These are phyloP conservation scores for Drosophila anceps DNA, from an alignment of 2,888 invertebrate species.

Conservation along the genomic window DNA sequence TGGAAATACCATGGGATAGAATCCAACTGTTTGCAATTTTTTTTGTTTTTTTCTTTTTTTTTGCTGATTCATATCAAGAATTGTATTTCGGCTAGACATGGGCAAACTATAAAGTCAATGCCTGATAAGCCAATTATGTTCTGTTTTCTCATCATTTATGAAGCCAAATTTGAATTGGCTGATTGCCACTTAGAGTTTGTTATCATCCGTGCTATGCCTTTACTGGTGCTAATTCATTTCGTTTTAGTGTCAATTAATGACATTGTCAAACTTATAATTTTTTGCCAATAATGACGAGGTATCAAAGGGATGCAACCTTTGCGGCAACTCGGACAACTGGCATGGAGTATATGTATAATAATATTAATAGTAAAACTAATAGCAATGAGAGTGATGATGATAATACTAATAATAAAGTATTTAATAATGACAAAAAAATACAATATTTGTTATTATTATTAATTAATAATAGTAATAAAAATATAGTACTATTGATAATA, in stretches of 20 bases:
- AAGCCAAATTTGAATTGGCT: not conserved
- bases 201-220: not conserved
- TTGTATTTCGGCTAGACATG: constrained; percentile 50
- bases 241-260: not conserved
- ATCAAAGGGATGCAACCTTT: not conserved
- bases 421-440: not conserved
- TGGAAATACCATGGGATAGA: constrained; percentile 20
- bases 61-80: constrained; percentile 42
- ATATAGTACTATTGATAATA: not conserved
- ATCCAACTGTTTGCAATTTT: constrained; percentile 36
- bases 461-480: not conserved
- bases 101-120: constrained; percentile 54
- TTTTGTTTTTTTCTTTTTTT: constrained; percentile 18
- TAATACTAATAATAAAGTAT: not conserved
- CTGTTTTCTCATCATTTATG: not conserved
- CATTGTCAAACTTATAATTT: not conserved
- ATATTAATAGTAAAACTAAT: not conserved
- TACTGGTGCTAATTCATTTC: not conserved
- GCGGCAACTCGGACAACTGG: not conserved
- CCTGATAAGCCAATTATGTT: constrained; percentile 56
- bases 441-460: not conserved
- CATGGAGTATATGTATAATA: not conserved
- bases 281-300: not conserved
- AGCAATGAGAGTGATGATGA: not conserved
- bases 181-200: not conserved